phyloP scores from a whole-genome alignment of 2,888 invertebrate genomes.

The Dasysyrphus albostriatus region DNA sequence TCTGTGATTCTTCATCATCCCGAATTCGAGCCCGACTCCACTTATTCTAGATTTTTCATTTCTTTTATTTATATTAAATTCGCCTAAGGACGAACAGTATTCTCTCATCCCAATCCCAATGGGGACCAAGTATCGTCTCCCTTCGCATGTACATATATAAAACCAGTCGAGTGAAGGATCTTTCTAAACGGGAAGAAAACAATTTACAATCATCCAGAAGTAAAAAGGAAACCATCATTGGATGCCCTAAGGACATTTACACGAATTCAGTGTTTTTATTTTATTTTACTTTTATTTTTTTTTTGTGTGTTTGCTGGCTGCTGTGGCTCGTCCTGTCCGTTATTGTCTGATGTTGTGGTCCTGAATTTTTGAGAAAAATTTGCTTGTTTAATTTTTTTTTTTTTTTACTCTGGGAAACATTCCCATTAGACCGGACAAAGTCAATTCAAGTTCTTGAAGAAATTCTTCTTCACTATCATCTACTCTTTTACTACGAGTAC shows the following conservation, averaged over 20 bases:
- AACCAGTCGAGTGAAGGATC: slow-evolving; percentile 50
- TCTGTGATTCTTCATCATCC: slow-evolving; percentile 4
- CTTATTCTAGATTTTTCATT: slow-evolving; percentile 35
- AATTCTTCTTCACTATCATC: slow-evolving; percentile 12
- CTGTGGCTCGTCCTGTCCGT: neutral
- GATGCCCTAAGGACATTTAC: slow-evolving; percentile 67
- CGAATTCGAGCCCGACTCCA: neutral
- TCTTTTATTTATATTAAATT: slow-evolving; percentile 65
- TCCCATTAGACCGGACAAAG: slow-evolving; percentile 65
- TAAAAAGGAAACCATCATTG: slow-evolving; percentile 64
- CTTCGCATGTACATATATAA: neutral
- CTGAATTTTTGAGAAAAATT: slow-evolving; percentile 20
- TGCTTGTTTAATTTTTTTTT: slow-evolving; percentile 10
- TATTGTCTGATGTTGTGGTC: slow-evolving; percentile 9
- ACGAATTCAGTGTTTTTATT: slow-evolving; percentile 47
- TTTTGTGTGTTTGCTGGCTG: neutral
- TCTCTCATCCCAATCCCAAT: slow-evolving; percentile 14
- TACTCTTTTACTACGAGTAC: slow-evolving; percentile 1
- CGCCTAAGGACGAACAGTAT: slow-evolving; percentile 45
- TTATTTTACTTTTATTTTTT: slow-evolving; percentile 5
- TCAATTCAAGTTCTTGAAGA: slow-evolving; percentile 53
- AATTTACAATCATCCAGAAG: slow-evolving; percentile 69
- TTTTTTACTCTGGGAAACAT: slow-evolving; percentile 26
- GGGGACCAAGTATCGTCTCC: neutral
- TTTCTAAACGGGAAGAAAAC: slow-evolving; percentile 70